Percentiles rank a stretch among this genome's conserved stretches.
Evolutionary conservation across 30 jellyfish, hydroid and myxozoan species (phyloP).

Genomic region (Aurelia sp.): DNA sequence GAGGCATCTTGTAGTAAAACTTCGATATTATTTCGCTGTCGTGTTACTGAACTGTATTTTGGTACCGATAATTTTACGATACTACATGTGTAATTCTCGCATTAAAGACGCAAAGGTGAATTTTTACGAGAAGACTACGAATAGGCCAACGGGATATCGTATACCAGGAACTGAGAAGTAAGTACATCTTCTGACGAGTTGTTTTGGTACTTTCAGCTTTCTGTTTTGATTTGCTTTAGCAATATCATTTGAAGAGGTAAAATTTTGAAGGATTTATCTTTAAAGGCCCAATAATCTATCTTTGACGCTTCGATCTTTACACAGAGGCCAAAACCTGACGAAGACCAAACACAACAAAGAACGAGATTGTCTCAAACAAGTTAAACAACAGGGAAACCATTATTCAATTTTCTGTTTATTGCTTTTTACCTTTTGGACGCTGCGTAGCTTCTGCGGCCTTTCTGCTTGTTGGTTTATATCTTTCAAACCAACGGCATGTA

Average conservation of each 20-base stretch:
- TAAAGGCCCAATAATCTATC: background rate
- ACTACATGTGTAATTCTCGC: conserved; percentile 49
- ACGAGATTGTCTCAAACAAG: no score
- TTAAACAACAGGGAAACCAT: no score
- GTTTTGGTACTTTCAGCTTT: no score
- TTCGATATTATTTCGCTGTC: conserved; percentile 49
- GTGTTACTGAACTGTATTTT: conserved; percentile 64
- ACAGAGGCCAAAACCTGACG: no score
- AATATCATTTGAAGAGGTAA: background rate
- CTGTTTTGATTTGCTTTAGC: no score
- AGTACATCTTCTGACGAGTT: background rate
- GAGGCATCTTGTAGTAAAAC: conserved; percentile 55
- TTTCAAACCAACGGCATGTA: no score
- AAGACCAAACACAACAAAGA: no score
- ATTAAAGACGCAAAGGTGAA: background rate
- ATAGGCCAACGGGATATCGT: background rate
- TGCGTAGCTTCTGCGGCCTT: no score
- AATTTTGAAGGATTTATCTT: background rate
- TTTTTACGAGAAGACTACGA: background rate
- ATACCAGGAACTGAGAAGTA: conserved; percentile 10
- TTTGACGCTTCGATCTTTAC: no score
- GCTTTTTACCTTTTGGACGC: no score
- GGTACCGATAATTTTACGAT: conserved; percentile 74
- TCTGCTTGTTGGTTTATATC: no score
- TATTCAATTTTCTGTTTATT: no score